Evolutionary conservation across 2,888 invertebrate genomes (phyloP).

Genomic region (Buathra laborator): DNA sequence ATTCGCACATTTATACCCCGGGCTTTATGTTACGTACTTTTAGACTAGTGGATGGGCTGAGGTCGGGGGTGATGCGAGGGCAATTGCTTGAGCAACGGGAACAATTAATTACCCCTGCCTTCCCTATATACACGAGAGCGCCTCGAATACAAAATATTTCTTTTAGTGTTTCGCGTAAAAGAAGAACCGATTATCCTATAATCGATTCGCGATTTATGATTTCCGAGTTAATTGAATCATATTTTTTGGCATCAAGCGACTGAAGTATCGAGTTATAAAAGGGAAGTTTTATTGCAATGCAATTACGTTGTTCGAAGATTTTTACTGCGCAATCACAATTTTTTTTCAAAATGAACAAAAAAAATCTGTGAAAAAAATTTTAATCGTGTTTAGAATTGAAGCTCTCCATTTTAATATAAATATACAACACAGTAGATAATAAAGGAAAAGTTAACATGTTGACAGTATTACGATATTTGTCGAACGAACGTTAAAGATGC

Average conservation of each 20-base stretch:
- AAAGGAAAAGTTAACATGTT: too few species aligned
- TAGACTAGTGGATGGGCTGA: background rate
- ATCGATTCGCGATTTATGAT: background rate
- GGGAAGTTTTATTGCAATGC: too few species aligned
- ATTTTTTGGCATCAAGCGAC: background rate
- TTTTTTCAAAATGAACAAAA: too few species aligned
- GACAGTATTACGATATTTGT: too few species aligned
- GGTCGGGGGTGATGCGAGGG: too few species aligned
- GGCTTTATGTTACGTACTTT: background rate
- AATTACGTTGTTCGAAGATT: too few species aligned
- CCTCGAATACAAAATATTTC: background rate
- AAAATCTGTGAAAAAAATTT: background rate
- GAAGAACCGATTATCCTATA: too few species aligned
- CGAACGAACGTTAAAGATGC: background rate
- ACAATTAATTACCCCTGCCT: slow-evolving; percentile 15
- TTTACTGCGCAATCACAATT: too few species aligned
- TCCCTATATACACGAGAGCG: background rate
- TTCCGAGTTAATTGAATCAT: background rate
- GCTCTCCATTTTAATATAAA: background rate
- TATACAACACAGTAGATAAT: background rate
- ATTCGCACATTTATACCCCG: slow-evolving; percentile 24
- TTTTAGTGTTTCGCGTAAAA: background rate
- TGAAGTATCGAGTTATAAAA: too few species aligned
- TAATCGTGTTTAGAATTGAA: background rate
- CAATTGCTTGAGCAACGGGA: background rate